Conservation (phyloP, 1,140 invertebrate genomes). For the Panagrolaimus sp. region DNA sequence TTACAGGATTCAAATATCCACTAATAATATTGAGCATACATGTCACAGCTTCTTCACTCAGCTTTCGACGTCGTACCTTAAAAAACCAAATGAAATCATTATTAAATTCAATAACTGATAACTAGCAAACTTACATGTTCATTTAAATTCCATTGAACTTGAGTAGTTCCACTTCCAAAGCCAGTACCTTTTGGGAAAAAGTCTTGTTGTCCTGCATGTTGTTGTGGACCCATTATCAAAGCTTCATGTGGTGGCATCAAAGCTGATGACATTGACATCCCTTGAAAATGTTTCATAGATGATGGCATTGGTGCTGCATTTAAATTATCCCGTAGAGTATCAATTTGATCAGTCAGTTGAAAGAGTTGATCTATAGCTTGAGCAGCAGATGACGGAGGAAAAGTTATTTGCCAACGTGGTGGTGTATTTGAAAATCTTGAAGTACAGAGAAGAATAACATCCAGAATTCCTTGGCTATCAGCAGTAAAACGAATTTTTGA, state of each 20-base stretch:
- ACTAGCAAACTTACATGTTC: too few relatives aligned
- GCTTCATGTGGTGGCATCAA: not conserved
- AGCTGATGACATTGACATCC: not conserved
- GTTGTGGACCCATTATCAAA: not conserved
- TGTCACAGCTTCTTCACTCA: conserved; percentile 86
- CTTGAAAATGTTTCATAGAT: not conserved
- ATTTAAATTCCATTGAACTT: conserved; percentile 89
- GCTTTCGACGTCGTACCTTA: conserved; percentile 77
- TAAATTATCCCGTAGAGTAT: conserved; percentile 9
- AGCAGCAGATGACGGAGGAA: not conserved
- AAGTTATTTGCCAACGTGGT: not conserved
- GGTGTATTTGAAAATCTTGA: not conserved
- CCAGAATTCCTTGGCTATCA: not conserved
- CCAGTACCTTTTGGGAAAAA: conserved; percentile 84
- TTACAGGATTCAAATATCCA: not conserved
- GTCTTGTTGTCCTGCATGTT: not conserved
- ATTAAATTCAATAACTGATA: too few relatives aligned
- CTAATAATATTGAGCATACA: conserved; percentile 65
- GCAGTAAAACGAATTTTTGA: not conserved
- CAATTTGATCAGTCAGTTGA: not conserved
- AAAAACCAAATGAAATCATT: too few relatives aligned
- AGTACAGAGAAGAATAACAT: not conserved
- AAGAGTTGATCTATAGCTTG: not conserved
- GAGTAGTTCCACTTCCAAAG: conserved; percentile 85
- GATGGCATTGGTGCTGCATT: not conserved